These are phyloP conservation scores for Nannoperca australis DNA, from an alignment of 2,797 vertebrate species.

Conservation along the genomic window DNA sequence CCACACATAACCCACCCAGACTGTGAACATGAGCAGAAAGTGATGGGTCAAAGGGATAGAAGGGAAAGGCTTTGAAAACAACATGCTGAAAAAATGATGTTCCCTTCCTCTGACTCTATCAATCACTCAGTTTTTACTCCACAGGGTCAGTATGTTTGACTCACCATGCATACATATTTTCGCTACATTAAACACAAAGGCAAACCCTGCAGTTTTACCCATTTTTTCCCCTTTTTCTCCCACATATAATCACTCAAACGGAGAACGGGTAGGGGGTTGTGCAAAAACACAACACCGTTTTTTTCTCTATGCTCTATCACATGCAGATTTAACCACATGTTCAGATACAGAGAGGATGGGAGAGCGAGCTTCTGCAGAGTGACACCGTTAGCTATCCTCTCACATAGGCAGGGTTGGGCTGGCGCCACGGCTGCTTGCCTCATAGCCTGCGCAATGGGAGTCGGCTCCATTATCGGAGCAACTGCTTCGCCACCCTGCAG, in stretches of 20 bases:
- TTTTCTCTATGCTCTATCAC: conserved; percentile 48
- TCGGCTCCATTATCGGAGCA: conserved; percentile 81
- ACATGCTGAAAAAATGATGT: conserved; percentile 6
- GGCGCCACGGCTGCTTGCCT: conserved; percentile 81
- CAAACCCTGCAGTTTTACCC: conserved; percentile 21
- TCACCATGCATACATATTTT: conserved; percentile 25
- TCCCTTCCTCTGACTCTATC: conserved; percentile 31
- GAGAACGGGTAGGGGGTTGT: conserved; percentile 11
- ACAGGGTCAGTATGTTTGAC: conserved; percentile 41
- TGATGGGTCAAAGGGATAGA: conserved; percentile 19
- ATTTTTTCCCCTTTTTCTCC: conserved; percentile 9
- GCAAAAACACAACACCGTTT: conserved; percentile 21
- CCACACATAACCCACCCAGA: conserved; percentile 30
- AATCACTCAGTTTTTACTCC: conserved; percentile 28
- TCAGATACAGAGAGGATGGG: conserved; percentile 30
- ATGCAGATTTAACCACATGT: conserved; percentile 64
- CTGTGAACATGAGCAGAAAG: conserved; percentile 26
- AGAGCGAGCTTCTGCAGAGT: conserved; percentile 44
- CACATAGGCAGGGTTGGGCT: conserved; percentile 75
- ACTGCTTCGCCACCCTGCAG: conserved; percentile 80
- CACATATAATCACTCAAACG: conserved; percentile 28
- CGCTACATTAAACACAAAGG: conserved; percentile 31
- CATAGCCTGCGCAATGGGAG: conserved; percentile 81
- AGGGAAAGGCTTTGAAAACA: conserved; percentile 21
- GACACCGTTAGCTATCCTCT: conserved; percentile 74